These are phyloP conservation scores for Bombus fervidus DNA, from an alignment of 1,140 invertebrate species.

Conservation along the genomic window DNA sequence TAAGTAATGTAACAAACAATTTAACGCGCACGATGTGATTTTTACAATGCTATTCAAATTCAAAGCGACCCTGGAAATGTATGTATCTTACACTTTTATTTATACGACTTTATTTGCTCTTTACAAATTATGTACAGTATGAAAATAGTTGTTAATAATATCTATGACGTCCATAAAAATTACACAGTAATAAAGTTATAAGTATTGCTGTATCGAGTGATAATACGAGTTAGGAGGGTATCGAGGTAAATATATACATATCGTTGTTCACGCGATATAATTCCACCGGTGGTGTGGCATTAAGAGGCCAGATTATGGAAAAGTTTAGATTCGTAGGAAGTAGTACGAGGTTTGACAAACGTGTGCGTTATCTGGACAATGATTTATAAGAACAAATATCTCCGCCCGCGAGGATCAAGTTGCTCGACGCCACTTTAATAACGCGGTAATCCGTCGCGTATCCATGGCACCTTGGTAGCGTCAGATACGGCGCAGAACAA, in stretches of 20 bases:
- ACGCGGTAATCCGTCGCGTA: slow-evolving; percentile 78
- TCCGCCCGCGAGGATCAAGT: slow-evolving; percentile 70
- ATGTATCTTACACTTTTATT: not conserved
- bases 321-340: slow-evolving; percentile 66
- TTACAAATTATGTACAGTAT: not conserved
- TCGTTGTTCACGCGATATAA: not conserved
- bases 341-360: slow-evolving; percentile 57
- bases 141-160: not conserved
- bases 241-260: not conserved
- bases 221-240: not conserved
- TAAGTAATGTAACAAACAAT: not conserved
- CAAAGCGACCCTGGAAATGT: not conserved
- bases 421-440: slow-evolving; percentile 75
- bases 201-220: not conserved
- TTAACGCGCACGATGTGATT: not conserved
- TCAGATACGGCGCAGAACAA: slow-evolving; percentile 48
- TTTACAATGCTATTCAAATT: not conserved
- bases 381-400: slow-evolving; percentile 82
- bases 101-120: not conserved
- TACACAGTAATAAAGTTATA: not conserved
- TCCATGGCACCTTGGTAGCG: slow-evolving; percentile 51
- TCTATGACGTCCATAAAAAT: not conserved
- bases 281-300: slow-evolving; percentile 30
- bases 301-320: slow-evolving; percentile 74
- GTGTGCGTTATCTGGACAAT: slow-evolving; percentile 77